phyloP scores from a whole-genome alignment of 2,797 vertebrate species.

The Propithecus perrieri region DNA sequence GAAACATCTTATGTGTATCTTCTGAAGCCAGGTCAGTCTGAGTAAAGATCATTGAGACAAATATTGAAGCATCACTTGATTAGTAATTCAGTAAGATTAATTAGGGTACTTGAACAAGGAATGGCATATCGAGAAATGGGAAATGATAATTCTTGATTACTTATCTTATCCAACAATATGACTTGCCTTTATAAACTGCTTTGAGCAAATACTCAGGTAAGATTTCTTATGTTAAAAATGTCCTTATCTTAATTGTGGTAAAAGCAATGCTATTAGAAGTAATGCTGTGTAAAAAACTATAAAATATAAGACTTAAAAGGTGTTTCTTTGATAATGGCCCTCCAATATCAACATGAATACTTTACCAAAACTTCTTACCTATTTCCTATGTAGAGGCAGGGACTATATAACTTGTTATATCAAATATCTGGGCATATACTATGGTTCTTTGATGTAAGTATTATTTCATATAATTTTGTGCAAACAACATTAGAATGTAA shows the following conservation, averaged over 20 bases:
- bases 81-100: neutral
- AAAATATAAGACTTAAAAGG: neutral
- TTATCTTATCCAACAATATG: neutral
- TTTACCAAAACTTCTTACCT: neutral
- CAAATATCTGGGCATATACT: neutral
- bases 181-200: neutral
- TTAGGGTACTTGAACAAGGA: neutral
- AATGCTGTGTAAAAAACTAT: neutral
- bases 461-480: neutral
- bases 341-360: neutral
- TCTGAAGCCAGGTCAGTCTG: neutral
- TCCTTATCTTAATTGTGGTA: neutral
- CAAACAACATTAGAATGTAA: neutral
- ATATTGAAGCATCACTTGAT: neutral
- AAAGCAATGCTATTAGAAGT: neutral
- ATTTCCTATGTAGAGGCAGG: neutral
- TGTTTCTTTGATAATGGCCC: neutral
- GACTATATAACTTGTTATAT: neutral
- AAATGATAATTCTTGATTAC: neutral
- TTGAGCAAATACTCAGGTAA: neutral
- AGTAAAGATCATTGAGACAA: neutral
- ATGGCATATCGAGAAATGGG: neutral
- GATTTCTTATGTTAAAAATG: neutral
- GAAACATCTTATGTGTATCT: neutral
- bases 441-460: neutral